Base-by-base conservation (phyloP, 1,140 invertebrate genomes). In the Eumeta japonica region DNA sequence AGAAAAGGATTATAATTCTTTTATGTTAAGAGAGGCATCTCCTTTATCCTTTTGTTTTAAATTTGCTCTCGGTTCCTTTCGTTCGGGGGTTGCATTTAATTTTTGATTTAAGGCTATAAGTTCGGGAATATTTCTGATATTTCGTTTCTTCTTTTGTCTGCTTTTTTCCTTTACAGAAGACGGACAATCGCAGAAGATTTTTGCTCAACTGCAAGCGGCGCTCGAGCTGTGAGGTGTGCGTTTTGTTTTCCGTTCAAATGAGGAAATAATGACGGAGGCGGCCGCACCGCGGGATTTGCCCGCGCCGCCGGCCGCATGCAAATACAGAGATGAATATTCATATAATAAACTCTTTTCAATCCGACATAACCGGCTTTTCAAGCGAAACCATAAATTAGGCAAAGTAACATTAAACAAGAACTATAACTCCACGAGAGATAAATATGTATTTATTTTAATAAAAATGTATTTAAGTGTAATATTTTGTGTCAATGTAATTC, bases 1-100 rank as follows among this genome's bases (percentile, higher is more conserved):
- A 67, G 64, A 74, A 71, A 65, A 60, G 66, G 65, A 71, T 71
- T 68, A 67, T 65, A 68, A 66, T 73, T 65, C 64, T 63, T 64
- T 58, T 51, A 50, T 24, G 5, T 24, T 24, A 5, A 7, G n/a
- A 24, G n/a, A n/a, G n/a, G n/a, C n/a, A n/a, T n/a, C n/a, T n/a
- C n/a, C n/a, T n/a, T n/a, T n/a, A n/a, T n/a, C n/a, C n/a, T n/a
- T n/a, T n/a, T n/a, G n/a, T n/a, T n/a, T n/a, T n/a, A n/a, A n/a
- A n/a, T n/a, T n/a, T n/a, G n/a, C n/a, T n/a, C n/a, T n/a, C n/a
- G n/a, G n/a, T n/a, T n/a, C n/a, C n/a, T n/a, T n/a, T n/a, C n/a
- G n/a, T n/a, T n/a, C n/a, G n/a, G n/a, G n/a, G n/a, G n/a, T n/a
- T n/a, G n/a, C n/a, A 24, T 5, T 24, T 24, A 24, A 7, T 24